Evolutionary conservation across 2,797 vertebrate genomes (phyloP).

Genomic region (Acridotheres tristis): DNA sequence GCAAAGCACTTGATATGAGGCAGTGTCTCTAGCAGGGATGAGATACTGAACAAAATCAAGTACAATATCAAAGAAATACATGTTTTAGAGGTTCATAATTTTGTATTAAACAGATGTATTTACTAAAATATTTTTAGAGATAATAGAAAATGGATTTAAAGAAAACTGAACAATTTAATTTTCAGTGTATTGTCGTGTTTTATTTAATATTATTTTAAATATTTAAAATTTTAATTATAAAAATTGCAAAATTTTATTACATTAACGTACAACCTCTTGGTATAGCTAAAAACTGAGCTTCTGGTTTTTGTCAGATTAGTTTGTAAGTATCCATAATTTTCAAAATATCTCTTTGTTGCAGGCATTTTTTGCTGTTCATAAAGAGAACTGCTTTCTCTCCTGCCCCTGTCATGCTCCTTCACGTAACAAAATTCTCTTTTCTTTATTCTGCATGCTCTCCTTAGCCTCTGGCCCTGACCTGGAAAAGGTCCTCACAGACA

Average conservation of each 20-base stretch:
- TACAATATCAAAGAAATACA: background rate
- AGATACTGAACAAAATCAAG: background rate
- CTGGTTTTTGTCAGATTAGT: background rate
- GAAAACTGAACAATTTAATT: background rate
- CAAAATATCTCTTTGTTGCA: background rate
- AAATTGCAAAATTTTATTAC: background rate
- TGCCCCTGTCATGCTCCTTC: background rate
- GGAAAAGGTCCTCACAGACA: background rate
- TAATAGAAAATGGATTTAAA: background rate
- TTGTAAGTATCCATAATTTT: background rate
- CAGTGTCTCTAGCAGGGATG: background rate
- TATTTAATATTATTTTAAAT: background rate
- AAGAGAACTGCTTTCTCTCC: background rate
- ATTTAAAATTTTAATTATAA: background rate
- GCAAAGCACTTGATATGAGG: background rate
- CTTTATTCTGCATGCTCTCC: background rate
- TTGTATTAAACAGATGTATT: background rate
- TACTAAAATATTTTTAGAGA: background rate
- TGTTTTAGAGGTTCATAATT: background rate
- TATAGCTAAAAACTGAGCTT: background rate
- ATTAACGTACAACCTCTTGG: background rate
- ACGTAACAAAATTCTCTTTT: background rate
- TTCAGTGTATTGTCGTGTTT: background rate
- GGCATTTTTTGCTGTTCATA: background rate
- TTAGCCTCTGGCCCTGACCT: background rate